Conservation (phyloP, 2,888 invertebrate genomes). For the Tinea trinotella region DNA sequence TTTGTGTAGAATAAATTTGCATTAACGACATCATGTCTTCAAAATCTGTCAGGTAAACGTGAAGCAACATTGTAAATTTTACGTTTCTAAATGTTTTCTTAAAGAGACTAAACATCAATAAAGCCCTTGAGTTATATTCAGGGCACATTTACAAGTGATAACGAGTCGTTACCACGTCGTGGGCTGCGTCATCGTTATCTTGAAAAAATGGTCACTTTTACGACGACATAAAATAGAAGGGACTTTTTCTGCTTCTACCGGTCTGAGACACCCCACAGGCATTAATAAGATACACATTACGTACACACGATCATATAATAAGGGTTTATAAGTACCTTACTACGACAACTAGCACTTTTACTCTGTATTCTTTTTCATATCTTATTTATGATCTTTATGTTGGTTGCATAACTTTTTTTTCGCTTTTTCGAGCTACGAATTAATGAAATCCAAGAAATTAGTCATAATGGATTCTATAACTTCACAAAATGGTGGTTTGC, state of each 20-base stretch:
- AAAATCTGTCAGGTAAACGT: no score
- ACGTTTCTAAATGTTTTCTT: neutral
- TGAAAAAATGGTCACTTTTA: slow-evolving; percentile 41
- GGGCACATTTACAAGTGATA: slow-evolving; percentile 31
- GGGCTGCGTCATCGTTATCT: slow-evolving; percentile 32
- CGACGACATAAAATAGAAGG: slow-evolving; percentile 40
- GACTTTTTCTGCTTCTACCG: slow-evolving; percentile 29
- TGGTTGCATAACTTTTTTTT: no score
- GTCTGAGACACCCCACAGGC: slow-evolving; percentile 24
- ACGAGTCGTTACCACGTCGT: slow-evolving; percentile 30
- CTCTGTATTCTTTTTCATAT: no score
- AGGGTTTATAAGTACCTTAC: neutral
- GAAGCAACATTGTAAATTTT: neutral
- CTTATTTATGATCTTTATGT: no score
- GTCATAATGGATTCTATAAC: no score
- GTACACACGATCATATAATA: neutral
- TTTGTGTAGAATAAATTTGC: no score
- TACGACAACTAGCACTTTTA: neutral
- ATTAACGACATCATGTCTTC: no score
- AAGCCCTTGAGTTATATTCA: slow-evolving; percentile 21
- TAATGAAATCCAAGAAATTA: no score
- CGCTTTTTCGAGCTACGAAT: no score
- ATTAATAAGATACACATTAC: slow-evolving; percentile 29
- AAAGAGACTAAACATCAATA: neutral
- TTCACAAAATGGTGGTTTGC: no score